These are phyloP conservation scores for Rhizoglyphus robini DNA, from an alignment of 1,140 invertebrate species.

Conservation along the genomic window DNA sequence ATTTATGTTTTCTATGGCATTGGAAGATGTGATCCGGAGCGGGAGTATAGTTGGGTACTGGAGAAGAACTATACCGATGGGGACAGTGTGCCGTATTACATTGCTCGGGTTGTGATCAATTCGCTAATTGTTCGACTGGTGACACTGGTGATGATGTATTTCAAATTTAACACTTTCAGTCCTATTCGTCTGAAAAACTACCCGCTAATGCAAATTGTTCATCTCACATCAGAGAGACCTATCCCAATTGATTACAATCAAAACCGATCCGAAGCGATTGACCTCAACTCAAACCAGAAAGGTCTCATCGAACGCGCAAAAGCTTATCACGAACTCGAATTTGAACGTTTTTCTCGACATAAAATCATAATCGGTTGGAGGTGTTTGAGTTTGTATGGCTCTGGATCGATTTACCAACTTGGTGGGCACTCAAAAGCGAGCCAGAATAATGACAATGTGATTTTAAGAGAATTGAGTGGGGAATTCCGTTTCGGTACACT, in stretches of 20 bases:
- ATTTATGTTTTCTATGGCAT: background rate
- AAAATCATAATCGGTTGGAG: background rate
- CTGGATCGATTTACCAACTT: too few species aligned
- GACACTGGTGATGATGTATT: background rate
- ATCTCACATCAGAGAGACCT: background rate
- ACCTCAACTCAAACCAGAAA: background rate
- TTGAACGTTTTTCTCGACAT: background rate
- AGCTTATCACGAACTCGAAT: background rate
- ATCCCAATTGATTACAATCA: background rate
- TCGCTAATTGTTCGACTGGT: background rate
- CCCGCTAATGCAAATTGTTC: background rate
- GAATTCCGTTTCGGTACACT: background rate
- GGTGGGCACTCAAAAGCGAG: too few species aligned
- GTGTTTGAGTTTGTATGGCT: too few species aligned
- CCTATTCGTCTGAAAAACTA: too few species aligned
- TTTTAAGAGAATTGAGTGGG: background rate
- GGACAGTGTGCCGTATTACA: background rate
- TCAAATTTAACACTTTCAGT: background rate
- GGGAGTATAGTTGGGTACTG: background rate
- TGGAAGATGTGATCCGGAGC: background rate
- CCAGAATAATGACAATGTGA: background rate
- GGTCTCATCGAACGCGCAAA: background rate
- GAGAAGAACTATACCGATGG: background rate
- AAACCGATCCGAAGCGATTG: background rate
- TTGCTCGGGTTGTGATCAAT: background rate